Evolutionary conservation across 2,797 vertebrate genomes (phyloP).

Genomic region (Eutrigla gurnardus): DNA sequence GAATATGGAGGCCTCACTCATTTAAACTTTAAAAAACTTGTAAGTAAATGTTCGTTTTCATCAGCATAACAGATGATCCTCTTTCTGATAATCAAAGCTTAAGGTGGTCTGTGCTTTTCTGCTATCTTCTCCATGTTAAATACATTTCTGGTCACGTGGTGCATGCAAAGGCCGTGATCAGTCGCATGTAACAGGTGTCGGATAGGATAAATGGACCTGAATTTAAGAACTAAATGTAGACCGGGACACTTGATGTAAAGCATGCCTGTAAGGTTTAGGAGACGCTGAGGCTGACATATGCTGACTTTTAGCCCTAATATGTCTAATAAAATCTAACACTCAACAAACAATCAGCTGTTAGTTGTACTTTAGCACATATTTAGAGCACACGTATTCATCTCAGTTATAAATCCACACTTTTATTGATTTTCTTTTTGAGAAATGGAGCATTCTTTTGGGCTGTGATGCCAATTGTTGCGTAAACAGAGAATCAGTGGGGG

Average conservation of each 20-base stretch:
- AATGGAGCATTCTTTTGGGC: background rate
- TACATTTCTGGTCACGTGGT: background rate
- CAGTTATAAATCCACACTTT: constrained; percentile 1
- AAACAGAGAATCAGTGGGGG: background rate
- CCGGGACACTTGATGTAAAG: too few relatives aligned
- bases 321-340: background rate
- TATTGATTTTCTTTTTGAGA: constrained; percentile 17
- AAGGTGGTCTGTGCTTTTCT: background rate
- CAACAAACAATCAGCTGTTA: background rate
- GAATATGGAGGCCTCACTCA: background rate
- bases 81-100: background rate
- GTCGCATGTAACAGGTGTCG: background rate
- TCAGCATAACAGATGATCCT: background rate
- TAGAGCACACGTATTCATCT: constrained; percentile 1
- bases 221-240: background rate
- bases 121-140: background rate
- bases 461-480: background rate
- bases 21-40: background rate
- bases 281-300: too few relatives aligned
- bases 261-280: too few relatives aligned
- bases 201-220: background rate
- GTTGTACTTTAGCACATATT: background rate
- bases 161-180: background rate
- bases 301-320: background rate
- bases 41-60: background rate